Percentiles rank a stretch among this genome's conserved stretches.
Conservation (phyloP, 1,140 invertebrate genomes). For the Proctacanthus coquilletti region DNA sequence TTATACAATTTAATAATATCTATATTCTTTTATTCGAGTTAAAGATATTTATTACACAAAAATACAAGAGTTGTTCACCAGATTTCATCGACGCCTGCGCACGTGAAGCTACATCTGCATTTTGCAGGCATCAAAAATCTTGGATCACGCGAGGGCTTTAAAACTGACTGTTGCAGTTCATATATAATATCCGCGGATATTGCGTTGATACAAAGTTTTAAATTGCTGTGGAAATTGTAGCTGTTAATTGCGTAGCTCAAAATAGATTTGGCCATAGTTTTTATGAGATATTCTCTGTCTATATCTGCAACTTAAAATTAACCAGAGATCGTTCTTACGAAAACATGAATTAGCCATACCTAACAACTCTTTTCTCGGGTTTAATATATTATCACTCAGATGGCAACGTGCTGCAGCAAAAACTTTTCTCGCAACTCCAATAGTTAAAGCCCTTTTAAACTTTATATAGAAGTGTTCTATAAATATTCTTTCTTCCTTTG, state of each 20-base stretch:
- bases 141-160: not conserved
- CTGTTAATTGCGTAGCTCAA: not conserved
- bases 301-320: not conserved
- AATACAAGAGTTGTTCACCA: no score
- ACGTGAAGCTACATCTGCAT: no score
- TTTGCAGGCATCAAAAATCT: slow-evolving; percentile 1
- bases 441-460: slow-evolving; percentile 22
- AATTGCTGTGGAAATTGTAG: not conserved
- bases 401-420: slow-evolving; percentile 20
- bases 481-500: slow-evolving; percentile 20
- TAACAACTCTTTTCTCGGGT: not conserved
- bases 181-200: not conserved
- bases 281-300: not conserved
- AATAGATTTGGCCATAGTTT: slow-evolving; percentile 1
- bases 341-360: not conserved
- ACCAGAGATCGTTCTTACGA: no score
- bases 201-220: not conserved
- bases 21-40: no score
- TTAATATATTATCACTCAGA: not conserved
- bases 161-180: not conserved
- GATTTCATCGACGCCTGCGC: no score
- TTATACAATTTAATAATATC: no score
- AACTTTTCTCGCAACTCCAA: slow-evolving; percentile 19
- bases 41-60: no score
- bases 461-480: slow-evolving; percentile 25